Conservation (phyloP, 2,888 invertebrate genomes). For the Andricus curvator region DNA sequence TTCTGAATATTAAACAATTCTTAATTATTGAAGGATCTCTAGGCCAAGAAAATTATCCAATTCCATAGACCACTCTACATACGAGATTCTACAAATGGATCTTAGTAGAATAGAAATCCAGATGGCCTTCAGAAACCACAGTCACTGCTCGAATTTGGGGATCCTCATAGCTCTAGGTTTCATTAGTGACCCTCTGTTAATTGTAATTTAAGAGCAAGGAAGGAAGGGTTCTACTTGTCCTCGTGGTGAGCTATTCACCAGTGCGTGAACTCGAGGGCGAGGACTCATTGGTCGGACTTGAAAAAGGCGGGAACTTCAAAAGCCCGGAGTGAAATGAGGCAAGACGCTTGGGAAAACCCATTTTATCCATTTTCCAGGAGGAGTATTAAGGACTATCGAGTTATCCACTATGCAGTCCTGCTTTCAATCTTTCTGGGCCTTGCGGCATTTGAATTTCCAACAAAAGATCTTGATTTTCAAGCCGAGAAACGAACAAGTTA, state of each 20-base stretch:
- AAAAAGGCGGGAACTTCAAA: slow-evolving; percentile 53
- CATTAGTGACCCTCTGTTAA: slow-evolving; percentile 31
- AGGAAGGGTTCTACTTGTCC: slow-evolving; percentile 16
- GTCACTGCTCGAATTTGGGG: slow-evolving; percentile 16
- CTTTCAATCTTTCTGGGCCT: slow-evolving; percentile 24
- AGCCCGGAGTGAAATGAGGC: slow-evolving; percentile 49
- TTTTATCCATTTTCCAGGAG: slow-evolving; percentile 42
- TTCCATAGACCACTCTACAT: neutral
- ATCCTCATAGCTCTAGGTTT: slow-evolving; percentile 26
- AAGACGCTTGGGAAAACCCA: slow-evolving; percentile 54
- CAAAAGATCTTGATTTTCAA: slow-evolving; percentile 13
- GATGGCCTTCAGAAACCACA: slow-evolving; percentile 12
- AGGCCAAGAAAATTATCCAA: neutral
- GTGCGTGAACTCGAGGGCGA: slow-evolving; percentile 24
- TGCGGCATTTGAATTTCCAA: slow-evolving; percentile 27
- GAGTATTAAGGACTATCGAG: slow-evolving; percentile 17
- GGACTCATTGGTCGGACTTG: slow-evolving; percentile 43
- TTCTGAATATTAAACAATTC: neutral
- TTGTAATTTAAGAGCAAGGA: slow-evolving; percentile 3
- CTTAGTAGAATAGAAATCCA: neutral
- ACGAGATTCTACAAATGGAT: neutral
- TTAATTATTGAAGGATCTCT: neutral
- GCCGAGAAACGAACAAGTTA: slow-evolving; percentile 8
- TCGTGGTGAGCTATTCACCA: slow-evolving; percentile 12
- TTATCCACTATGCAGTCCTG: neutral